Base-by-base conservation (phyloP, 2,797 vertebrate species). In the Scleropages formosus region DNA sequence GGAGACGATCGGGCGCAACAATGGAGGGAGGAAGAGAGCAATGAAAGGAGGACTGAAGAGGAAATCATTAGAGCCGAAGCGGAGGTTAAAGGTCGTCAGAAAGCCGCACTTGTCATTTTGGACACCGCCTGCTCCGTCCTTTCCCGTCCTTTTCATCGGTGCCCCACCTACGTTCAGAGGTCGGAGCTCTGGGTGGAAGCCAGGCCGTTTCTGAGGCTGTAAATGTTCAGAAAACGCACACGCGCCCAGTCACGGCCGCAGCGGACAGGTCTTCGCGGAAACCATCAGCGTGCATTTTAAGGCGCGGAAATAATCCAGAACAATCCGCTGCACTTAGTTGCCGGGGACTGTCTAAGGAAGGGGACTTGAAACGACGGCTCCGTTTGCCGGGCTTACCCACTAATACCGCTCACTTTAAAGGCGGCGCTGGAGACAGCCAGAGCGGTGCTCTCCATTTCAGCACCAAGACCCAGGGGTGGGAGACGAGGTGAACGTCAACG, bases 21-120 rank as follows among this genome's bases (percentile, higher is more conserved):
- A 62, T 72, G 75, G 75, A 10, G 72, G 72, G 78, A 74, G 66
- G 74, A 77, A 80, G 47, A 56, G 81, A 80, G 73, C 71, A 73
- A 78, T 13, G 71, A 67, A 53, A 73, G 51, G 66, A 60, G 20
- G 56, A 68, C 59, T 56, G 18, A 44, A 58, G 26, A 39, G 74
- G 73, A 75, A 51, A 73, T 18, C 70, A 13, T 11, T 11, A 46
- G 67, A 51, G 51, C 8, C 1, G 13, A 24, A 9, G 8, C 65
- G 74, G 26, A 83, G 87, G 81, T 18, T 8, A 20, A 18, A 61
- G 15, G 47, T 39, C 31, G 6, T 2, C 39, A 31, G 31, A 6
- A 39, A 31, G 31, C 31, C 39, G 31, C 6, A 6, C 31, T 39
- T 39, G 31, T 39, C 31, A 39, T 31, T 39, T 39, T 39, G 31